A percentile compares a stretch with the other conserved stretches of the same genome.
Evolutionary conservation across 2,797 vertebrate genomes (phyloP).

Genomic region (Chrosomus eos): DNA sequence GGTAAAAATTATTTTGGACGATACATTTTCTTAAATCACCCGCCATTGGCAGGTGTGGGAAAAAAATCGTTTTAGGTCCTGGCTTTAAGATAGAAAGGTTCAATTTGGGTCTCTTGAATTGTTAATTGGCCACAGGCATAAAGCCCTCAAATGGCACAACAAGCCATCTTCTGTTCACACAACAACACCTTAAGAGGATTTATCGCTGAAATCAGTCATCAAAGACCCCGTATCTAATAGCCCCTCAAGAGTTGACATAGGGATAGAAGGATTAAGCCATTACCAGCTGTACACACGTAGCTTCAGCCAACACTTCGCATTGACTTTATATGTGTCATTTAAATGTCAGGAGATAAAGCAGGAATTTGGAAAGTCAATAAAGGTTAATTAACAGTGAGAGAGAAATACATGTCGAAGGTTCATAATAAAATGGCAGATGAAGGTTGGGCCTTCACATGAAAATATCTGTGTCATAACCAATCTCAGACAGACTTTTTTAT

Average conservation of each 20-base stretch:
- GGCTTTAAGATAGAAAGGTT: neutral
- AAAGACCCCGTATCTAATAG: constrained; percentile 24
- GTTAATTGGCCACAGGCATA: neutral
- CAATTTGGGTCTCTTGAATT: neutral
- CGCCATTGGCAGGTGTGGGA: no score
- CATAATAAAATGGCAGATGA: constrained; percentile 60
- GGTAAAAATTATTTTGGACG: no score
- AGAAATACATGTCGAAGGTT: constrained; percentile 56
- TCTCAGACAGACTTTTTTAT: neutral
- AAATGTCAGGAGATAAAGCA: constrained; percentile 75
- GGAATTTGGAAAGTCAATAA: constrained; percentile 76
- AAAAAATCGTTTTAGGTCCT: neutral
- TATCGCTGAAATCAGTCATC: constrained; percentile 37
- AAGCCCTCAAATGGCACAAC: constrained; percentile 12
- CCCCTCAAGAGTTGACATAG: constrained; percentile 9
- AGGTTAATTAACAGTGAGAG: constrained; percentile 81
- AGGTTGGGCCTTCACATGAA: constrained; percentile 42
- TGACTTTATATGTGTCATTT: constrained; percentile 72
- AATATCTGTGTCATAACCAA: constrained; percentile 20
- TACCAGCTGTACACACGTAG: constrained; percentile 37
- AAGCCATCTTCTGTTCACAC: neutral
- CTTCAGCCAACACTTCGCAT: constrained; percentile 60
- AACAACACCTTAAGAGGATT: constrained; percentile 17
- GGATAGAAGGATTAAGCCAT: constrained; percentile 44
- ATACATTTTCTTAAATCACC: no score